phyloP scores from a whole-genome alignment of 2,797 vertebrate genomes.

The Anguilla pacifica region DNA sequence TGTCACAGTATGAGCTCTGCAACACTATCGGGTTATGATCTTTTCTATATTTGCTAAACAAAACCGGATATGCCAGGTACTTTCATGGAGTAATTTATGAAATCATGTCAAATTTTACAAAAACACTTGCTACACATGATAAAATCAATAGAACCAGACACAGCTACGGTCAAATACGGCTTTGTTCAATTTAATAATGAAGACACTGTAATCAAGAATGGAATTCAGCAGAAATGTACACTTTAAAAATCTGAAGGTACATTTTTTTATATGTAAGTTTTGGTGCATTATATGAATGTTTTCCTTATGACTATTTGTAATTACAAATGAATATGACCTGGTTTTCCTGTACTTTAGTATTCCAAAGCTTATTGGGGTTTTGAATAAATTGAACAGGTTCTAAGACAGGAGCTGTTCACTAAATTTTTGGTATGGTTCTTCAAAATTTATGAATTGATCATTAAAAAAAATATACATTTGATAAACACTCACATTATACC shows the following conservation, averaged over 20 bases:
- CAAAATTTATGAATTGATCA: not conserved
- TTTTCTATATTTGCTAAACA: not conserved
- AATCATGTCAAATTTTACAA: not conserved
- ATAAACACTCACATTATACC: not conserved
- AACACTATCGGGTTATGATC: not conserved
- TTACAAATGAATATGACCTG: not conserved
- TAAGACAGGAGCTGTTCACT: not conserved
- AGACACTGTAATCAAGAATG: not conserved
- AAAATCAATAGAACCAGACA: not conserved
- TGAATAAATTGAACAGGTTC: not conserved
- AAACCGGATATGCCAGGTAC: not conserved
- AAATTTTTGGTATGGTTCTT: not conserved
- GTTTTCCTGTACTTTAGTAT: not conserved
- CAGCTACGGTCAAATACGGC: not conserved
- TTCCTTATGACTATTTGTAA: not conserved
- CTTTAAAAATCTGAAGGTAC: not conserved
- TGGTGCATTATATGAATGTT: not conserved
- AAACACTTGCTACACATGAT: not conserved
- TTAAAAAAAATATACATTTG: not conserved
- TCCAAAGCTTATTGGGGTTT: not conserved
- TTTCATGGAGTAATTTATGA: not conserved
- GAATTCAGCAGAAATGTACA: not conserved
- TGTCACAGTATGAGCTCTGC: not conserved
- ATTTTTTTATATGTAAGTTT: conserved; percentile 2
- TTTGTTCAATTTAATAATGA: not conserved